phyloP scores from a whole-genome alignment of 2,888 invertebrate genomes.

The Tridacna gigas region DNA sequence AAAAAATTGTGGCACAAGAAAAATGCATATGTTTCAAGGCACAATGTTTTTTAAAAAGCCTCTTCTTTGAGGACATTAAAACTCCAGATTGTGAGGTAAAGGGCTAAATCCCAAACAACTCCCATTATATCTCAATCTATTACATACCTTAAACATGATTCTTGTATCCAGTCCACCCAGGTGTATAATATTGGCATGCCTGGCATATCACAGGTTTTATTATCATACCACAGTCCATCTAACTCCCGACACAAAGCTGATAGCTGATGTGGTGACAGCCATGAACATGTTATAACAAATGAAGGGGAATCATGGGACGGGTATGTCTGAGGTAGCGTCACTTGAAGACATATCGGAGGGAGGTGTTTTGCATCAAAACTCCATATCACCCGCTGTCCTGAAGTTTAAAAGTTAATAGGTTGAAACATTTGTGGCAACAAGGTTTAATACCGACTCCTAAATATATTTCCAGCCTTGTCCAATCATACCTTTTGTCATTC shows the following conservation, averaged over 20 bases:
- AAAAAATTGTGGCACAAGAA: too few species aligned
- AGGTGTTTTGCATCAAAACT: constrained; percentile 70
- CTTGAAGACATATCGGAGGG: constrained; percentile 73
- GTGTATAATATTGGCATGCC: constrained; percentile 76
- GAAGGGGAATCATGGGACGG: constrained; percentile 73
- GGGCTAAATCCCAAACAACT: not conserved
- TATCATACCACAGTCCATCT: constrained; percentile 73
- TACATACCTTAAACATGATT: constrained; percentile 60
- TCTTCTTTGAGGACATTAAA: not conserved
- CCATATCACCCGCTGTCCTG: constrained; percentile 70
- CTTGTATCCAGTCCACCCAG: constrained; percentile 80
- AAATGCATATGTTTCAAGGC: too few species aligned
- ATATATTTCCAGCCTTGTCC: too few species aligned
- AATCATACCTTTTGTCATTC: too few species aligned
- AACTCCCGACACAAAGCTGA: constrained; percentile 71
- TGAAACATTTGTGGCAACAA: not conserved
- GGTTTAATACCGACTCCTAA: not conserved
- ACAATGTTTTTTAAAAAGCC: too few species aligned
- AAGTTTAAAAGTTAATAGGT: not conserved
- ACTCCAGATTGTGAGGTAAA: not conserved
- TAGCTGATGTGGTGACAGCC: constrained; percentile 74
- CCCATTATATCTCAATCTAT: not conserved
- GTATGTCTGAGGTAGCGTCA: constrained; percentile 76
- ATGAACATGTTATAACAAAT: constrained; percentile 73
- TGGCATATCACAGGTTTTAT: constrained; percentile 35